Percentiles rank a stretch among this genome's conserved stretches.
Conservation (phyloP, 1,140 invertebrate genomes). For the Armadillidium nasatum region DNA sequence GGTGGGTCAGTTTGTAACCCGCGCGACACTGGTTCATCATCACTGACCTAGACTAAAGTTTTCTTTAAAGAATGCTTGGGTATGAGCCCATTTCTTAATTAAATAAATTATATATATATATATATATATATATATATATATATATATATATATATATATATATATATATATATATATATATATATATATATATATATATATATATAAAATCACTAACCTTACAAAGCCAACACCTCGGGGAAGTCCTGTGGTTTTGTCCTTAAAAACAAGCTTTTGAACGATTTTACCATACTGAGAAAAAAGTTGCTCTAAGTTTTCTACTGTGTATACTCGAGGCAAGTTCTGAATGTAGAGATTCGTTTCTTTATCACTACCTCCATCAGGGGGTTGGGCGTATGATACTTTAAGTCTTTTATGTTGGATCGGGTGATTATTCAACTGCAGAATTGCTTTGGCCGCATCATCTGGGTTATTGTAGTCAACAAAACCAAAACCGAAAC, state of each 20-base stretch:
- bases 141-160: no score
- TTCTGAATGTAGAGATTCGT: conserved; percentile 92
- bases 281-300: conserved; percentile 83
- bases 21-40: no score
- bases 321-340: conserved; percentile 60
- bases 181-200: no score
- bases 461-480: conserved; percentile 81
- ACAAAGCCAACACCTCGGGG: conserved; percentile 86
- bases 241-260: conserved; percentile 77
- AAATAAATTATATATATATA: no score
- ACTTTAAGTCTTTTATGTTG: conserved; percentile 84
- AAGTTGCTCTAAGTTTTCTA: conserved; percentile 62
- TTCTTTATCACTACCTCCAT: conserved; percentile 84
- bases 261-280: conserved; percentile 81
- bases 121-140: no score
- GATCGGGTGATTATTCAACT: conserved; percentile 80
- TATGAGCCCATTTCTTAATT: no score
- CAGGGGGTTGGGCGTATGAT: conserved; percentile 79
- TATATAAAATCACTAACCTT: conserved; percentile 58
- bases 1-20: no score
- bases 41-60: no score
- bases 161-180: no score
- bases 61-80: no score
- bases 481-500: conserved; percentile 95
- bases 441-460: conserved; percentile 75